Evolutionary conservation across 2,113 vertebrate species (phyloP).

Genomic region (Ophiodon elongatus): DNA sequence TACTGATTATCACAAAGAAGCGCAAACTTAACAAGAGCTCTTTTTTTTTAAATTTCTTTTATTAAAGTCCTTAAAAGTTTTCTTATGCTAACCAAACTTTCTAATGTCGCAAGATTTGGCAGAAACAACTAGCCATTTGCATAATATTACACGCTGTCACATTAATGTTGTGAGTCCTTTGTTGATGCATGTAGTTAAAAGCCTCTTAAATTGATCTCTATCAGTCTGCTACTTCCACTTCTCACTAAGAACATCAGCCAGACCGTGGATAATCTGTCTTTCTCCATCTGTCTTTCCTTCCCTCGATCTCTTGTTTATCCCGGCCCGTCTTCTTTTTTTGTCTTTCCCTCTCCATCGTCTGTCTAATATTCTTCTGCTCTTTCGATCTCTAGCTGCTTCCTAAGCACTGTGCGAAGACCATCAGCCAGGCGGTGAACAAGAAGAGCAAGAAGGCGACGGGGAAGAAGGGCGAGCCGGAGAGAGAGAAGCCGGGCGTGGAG

Average conservation of each 20-base stretch:
- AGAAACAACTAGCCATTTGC: not conserved
- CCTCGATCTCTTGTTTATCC: not conserved
- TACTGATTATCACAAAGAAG: not conserved
- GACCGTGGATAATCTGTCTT: not conserved
- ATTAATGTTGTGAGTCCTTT: slow-evolving; percentile 6
- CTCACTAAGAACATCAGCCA: not conserved
- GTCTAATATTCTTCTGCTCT: not conserved
- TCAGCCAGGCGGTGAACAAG: slow-evolving; percentile 99
- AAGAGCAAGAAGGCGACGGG: slow-evolving; percentile 98
- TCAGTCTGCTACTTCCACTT: not conserved
- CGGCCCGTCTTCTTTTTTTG: not conserved
- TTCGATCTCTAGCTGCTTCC: slow-evolving; percentile 89
- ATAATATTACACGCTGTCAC: slow-evolving; percentile 29
- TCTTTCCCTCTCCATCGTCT: not conserved
- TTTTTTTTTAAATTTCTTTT: not conserved
- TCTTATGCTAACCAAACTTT: not conserved
- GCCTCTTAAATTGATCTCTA: slow-evolving; percentile 20
- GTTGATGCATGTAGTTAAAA: slow-evolving; percentile 10
- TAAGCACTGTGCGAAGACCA: slow-evolving; percentile 99
- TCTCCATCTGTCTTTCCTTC: not conserved
- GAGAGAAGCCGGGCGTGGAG: slow-evolving; percentile 98
- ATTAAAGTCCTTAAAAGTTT: not conserved
- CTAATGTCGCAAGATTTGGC: not conserved
- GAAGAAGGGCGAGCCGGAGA: slow-evolving; percentile 98
- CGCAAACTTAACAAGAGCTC: not conserved